These are phyloP conservation scores for Australoheros facetus DNA, from an alignment of 2,797 vertebrate genomes.

Conservation along the genomic window DNA sequence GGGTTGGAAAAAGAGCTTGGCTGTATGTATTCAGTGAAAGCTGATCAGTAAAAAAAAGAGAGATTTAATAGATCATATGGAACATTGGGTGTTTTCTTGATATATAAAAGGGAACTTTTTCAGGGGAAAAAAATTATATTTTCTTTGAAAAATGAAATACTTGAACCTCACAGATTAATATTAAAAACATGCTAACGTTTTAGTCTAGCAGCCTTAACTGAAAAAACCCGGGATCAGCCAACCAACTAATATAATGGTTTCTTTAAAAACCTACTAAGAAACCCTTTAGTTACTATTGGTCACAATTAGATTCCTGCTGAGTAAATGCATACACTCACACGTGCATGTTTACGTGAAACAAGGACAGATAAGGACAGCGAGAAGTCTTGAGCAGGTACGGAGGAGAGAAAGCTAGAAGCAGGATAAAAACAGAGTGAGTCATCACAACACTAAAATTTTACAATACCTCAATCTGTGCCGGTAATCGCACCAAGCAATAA, in stretches of 20 bases:
- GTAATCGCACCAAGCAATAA: conserved; percentile 45
- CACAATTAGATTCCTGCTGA: not conserved
- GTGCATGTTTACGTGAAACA: not conserved
- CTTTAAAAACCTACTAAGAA: not conserved
- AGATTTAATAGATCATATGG: not conserved
- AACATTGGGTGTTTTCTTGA: not conserved
- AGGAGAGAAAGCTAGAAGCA: not conserved
- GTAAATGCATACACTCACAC: no score
- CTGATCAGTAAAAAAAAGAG: not conserved
- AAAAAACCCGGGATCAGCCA: not conserved
- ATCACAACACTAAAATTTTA: conserved; percentile 54
- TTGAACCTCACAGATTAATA: not conserved
- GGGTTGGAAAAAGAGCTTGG: not conserved
- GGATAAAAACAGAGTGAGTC: conserved; percentile 31
- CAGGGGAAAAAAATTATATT: not conserved
- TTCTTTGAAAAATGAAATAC: not conserved
- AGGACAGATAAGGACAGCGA: conserved; percentile 8
- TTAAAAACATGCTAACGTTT: not conserved
- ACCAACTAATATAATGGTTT: not conserved
- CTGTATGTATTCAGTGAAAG: conserved; percentile 13
- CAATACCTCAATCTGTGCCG: conserved; percentile 52
- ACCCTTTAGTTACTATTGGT: not conserved
- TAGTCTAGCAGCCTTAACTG: not conserved
- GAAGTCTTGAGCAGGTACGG: not conserved
- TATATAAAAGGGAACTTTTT: not conserved